Percentiles rank a stretch among this genome's conserved stretches.
Conservation (phyloP, 2,888 invertebrate genomes). For the Drosophila ezoana region DNA sequence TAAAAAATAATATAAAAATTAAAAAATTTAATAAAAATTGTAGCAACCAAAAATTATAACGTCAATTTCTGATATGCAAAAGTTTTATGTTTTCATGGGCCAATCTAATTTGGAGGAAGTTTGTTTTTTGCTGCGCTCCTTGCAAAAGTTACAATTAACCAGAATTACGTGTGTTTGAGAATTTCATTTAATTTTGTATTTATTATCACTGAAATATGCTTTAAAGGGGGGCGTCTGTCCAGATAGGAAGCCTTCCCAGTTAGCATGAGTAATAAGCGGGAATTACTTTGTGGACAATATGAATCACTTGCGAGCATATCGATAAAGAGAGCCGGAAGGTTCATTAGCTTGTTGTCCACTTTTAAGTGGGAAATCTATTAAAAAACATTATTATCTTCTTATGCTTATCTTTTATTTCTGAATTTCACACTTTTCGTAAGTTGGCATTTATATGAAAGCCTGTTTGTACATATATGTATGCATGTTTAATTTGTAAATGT, state of each 20-base stretch:
- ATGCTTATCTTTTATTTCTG: no score
- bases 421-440: no score
- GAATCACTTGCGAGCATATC: background rate
- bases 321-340: background rate
- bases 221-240: background rate
- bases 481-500: no score
- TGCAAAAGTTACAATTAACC: no score
- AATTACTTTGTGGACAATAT: background rate
- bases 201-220: no score
- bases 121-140: background rate
- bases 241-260: background rate
- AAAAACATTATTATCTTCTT: no score
- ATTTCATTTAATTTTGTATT: no score
- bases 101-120: constrained; percentile 1
- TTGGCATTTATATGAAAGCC: no score
- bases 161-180: no score
- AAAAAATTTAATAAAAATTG: constrained; percentile 11
- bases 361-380: no score
- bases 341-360: background rate
- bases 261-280: constrained; percentile 4
- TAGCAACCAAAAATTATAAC: constrained; percentile 18
- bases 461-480: no score
- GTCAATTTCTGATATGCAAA: constrained; percentile 39
- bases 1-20: background rate
- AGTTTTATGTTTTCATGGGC: constrained; percentile 2